These are phyloP conservation scores for Caenorhabditis virilis DNA, from an alignment of 2,888 invertebrate species.

Conservation along the genomic window DNA sequence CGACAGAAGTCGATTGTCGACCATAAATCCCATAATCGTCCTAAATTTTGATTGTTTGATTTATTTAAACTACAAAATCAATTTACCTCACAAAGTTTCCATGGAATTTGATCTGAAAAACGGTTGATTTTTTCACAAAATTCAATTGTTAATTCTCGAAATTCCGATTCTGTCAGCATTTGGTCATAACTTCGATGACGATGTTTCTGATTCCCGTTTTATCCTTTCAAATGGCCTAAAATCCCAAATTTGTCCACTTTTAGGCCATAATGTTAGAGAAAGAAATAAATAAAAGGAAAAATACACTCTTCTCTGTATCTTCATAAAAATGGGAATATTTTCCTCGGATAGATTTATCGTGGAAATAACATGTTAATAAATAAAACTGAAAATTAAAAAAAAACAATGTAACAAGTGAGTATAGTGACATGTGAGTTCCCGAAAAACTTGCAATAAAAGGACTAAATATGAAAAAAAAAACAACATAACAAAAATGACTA, in stretches of 20 bases:
- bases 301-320: neutral
- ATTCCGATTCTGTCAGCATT: no score
- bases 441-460: neutral
- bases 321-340: neutral
- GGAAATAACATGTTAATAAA: neutral
- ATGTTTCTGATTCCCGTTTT: no score
- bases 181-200: neutral
- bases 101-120: neutral
- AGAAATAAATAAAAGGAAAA: neutral
- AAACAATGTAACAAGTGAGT: constrained; percentile 3
- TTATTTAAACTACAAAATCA: neutral
- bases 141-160: neutral
- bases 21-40: neutral
- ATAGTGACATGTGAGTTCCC: neutral
- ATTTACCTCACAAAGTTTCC: neutral
- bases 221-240: neutral
- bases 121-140: neutral
- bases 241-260: neutral
- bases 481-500: neutral
- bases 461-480: neutral
- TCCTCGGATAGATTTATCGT: neutral
- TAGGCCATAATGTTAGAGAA: neutral
- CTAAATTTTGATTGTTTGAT: neutral
- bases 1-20: neutral
- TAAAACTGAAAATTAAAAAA: neutral